Evolutionary conservation across 1,140 invertebrate genomes (phyloP).

Genomic region (Drosophila auraria): DNA sequence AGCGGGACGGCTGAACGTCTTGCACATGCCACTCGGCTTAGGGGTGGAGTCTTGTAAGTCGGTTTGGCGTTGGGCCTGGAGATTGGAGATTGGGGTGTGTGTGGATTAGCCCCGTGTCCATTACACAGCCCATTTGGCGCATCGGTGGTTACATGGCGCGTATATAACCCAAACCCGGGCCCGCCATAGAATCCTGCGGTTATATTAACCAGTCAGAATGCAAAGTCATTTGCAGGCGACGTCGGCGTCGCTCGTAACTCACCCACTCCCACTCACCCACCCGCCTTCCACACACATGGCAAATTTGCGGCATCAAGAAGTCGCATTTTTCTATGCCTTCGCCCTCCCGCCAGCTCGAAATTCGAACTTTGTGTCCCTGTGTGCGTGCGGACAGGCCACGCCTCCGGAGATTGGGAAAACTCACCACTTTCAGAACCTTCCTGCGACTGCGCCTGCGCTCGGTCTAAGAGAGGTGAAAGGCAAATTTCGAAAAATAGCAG

Average conservation of each 20-base stretch:
- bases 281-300: conserved; percentile 46
- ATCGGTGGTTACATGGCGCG: conserved; percentile 36
- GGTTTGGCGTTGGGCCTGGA: conserved; percentile 21
- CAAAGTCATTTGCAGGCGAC: conserved; percentile 78
- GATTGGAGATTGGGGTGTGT: neutral
- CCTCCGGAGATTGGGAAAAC: conserved; percentile 51
- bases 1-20: conserved; percentile 58
- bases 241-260: conserved; percentile 41
- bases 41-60: conserved; percentile 78
- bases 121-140: conserved; percentile 66
- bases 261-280: conserved; percentile 1
- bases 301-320: conserved; percentile 85
- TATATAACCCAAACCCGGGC: conserved; percentile 39
- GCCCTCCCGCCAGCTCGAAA: conserved; percentile 9
- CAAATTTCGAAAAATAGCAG: conserved; percentile 35
- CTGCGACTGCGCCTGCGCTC: conserved; percentile 48
- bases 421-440: conserved; percentile 60
- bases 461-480: conserved; percentile 20
- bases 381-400: conserved; percentile 48
- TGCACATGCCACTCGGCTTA: conserved; percentile 53
- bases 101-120: conserved; percentile 40
- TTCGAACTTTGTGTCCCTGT: neutral
- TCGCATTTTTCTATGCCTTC: conserved; percentile 79
- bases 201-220: conserved; percentile 85
- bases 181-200: conserved; percentile 78